Evolutionary conservation across 2,797 vertebrate genomes (phyloP).

Genomic region (Acanthopagrus latus): DNA sequence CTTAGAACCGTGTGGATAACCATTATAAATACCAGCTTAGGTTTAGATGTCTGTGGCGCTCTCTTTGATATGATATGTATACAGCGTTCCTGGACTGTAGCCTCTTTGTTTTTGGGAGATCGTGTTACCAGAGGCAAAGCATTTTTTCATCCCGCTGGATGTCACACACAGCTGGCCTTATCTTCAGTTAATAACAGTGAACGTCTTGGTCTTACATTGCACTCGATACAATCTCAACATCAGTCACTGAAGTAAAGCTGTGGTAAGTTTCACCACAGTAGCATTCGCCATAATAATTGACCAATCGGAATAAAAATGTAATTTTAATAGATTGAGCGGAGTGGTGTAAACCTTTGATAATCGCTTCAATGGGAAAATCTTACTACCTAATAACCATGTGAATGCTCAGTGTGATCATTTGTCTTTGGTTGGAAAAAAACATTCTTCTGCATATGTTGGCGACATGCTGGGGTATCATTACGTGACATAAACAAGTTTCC

Average conservation of each 20-base stretch:
- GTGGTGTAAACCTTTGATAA: too few relatives aligned
- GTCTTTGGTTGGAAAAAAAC: too few relatives aligned
- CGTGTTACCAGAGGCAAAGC: slow-evolving; percentile 40
- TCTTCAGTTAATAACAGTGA: slow-evolving; percentile 38
- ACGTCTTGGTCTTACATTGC: slow-evolving; percentile 43
- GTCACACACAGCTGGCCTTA: slow-evolving; percentile 48
- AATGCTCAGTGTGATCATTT: too few relatives aligned
- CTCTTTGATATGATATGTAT: slow-evolving; percentile 47
- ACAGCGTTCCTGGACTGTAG: slow-evolving; percentile 33
- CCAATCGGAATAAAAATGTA: too few relatives aligned
- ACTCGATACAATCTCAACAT: neutral
- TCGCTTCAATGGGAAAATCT: too few relatives aligned
- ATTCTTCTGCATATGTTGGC: too few relatives aligned
- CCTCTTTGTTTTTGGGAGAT: slow-evolving; percentile 52
- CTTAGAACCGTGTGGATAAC: slow-evolving; percentile 4
- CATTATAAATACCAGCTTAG: neutral
- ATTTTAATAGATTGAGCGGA: too few relatives aligned
- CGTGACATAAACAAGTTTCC: too few relatives aligned
- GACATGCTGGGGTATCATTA: too few relatives aligned
- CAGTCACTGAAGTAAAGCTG: neutral
- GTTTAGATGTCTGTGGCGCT: slow-evolving; percentile 1
- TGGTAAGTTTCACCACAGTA: neutral
- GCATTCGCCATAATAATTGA: too few relatives aligned
- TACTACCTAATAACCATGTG: too few relatives aligned
- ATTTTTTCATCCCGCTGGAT: slow-evolving; percentile 26